phyloP scores from a whole-genome alignment of 2,113 vertebrate species.

The Gambusia affinis region DNA sequence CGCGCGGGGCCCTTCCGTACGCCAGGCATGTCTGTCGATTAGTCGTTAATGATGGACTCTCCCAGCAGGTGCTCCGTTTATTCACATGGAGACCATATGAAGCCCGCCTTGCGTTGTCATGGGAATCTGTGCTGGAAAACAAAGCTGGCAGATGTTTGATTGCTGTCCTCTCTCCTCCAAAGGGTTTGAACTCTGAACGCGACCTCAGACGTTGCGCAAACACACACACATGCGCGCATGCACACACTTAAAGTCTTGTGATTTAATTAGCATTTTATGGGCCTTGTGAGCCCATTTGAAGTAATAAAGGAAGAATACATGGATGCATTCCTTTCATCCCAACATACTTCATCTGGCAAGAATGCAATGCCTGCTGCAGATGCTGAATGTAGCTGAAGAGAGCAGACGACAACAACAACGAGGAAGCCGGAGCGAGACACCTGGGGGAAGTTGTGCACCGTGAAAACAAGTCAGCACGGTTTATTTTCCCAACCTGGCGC shows the following conservation, averaged over 20 bases:
- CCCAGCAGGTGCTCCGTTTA: constrained; percentile 52
- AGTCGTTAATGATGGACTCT: constrained; percentile 20
- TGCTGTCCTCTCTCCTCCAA: constrained; percentile 24
- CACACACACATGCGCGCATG: constrained; percentile 22
- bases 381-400: constrained; percentile 10
- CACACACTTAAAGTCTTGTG: constrained; percentile 35
- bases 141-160: constrained; percentile 63
- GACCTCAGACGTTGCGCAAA: constrained; percentile 67
- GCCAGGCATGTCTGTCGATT: not conserved
- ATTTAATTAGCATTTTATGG: constrained; percentile 62
- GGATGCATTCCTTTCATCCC: not conserved
- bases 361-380: constrained; percentile 1
- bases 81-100: constrained; percentile 56
- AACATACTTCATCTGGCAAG: not conserved
- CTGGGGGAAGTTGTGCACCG: constrained; percentile 56
- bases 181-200: constrained; percentile 60
- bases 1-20: not conserved
- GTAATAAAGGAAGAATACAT: constrained; percentile 11
- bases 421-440: constrained; percentile 55
- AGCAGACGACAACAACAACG: constrained; percentile 37
- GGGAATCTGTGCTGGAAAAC: constrained; percentile 52
- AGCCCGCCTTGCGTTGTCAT: constrained; percentile 49
- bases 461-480: constrained; percentile 62
- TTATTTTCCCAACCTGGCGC: constrained; percentile 62
- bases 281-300: constrained; percentile 28